Evolutionary conservation across 2,113 vertebrate genomes (phyloP), one percentile per base, ranked within the genome.

Genomic region (Seriola dumerili): DNA sequence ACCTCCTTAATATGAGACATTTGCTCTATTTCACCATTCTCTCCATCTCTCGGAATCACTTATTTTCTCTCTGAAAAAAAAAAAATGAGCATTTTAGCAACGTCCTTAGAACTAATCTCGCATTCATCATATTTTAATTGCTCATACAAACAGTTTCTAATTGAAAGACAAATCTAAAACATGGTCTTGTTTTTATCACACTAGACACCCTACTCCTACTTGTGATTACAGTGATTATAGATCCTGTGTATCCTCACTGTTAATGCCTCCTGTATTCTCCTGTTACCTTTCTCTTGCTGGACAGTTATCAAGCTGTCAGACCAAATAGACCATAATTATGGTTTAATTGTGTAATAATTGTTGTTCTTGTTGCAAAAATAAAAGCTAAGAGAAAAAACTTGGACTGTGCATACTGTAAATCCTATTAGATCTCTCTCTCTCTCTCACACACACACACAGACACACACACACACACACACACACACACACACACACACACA

Each of bases 131-230:
- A 64, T 74, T 77, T 46, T 64, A 72, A 78, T 83, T 77, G 65
- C 73, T 76, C n/a, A 58, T 32, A 72, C 23, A 64, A 80, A 69
- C 57, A 17, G 21, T 59, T 79, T 89, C 84, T 78, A 88, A 83
- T 86, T 68, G 40, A 80, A 61, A 75, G 52, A 63, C 14, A 29
- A 87, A 75, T 81, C 40, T 69, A 68, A 72, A 66, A 63, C n/a
- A 55, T 12, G 25, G 10, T 63, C 58, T 55, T 70, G 55, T 66
- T 81, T 76, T 66, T 29, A 67, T 80, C 57, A 36, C 68, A 80
- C 73, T 62, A 77, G 55, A 78, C 70, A 69, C 54, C 44, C 32
- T 78, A 14, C 73, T 70, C 67, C 46, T 57, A 25, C 44, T 42
- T 34, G 16, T 59, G 34, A 72, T 67, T 78, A 38, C 21, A 78